Evolutionary conservation across 2,888 invertebrate species (phyloP).

Genomic region (Spicauda simplicius): DNA sequence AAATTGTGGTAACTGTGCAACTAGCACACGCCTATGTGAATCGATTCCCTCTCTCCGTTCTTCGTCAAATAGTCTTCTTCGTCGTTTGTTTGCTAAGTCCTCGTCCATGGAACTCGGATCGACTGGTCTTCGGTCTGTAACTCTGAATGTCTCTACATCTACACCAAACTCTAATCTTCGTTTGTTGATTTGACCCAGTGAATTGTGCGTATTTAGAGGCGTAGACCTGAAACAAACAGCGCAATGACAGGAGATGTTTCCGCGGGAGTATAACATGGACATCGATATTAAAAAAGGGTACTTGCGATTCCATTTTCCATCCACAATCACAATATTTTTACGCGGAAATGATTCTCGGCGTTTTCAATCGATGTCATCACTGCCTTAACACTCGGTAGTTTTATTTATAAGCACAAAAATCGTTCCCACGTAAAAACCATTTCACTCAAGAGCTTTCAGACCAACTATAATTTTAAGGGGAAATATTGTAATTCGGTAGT

Average conservation of each 20-base stretch:
- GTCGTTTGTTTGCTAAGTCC: constrained; percentile 65
- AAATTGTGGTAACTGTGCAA: constrained; percentile 55
- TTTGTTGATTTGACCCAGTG: constrained; percentile 88
- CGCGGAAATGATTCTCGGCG: constrained; percentile 86
- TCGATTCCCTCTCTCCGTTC: constrained; percentile 61
- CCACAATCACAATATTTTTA: constrained; percentile 84
- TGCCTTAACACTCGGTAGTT: constrained; percentile 72
- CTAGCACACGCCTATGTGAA: constrained; percentile 53
- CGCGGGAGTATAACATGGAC: constrained; percentile 41
- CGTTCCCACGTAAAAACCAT: constrained; percentile 86
- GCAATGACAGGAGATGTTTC: constrained; percentile 41
- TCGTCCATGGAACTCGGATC: constrained; percentile 77
- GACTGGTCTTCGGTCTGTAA: constrained; percentile 67
- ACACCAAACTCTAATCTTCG: constrained; percentile 87
- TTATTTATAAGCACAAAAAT: constrained; percentile 81
- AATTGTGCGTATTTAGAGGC: constrained; percentile 83
- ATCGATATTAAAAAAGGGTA: constrained; percentile 65
- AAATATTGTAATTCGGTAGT: constrained; percentile 4
- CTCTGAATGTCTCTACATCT: constrained; percentile 77
- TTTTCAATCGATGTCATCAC: constrained; percentile 79
- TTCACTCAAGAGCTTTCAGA: constrained; percentile 85
- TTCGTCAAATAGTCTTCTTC: constrained; percentile 79
- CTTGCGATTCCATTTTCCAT: constrained; percentile 84
- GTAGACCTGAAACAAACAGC: constrained; percentile 69
- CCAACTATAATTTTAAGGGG: constrained; percentile 55